Conservation (phyloP, 2,797 vertebrate species). For the Choloepus didactylus region DNA sequence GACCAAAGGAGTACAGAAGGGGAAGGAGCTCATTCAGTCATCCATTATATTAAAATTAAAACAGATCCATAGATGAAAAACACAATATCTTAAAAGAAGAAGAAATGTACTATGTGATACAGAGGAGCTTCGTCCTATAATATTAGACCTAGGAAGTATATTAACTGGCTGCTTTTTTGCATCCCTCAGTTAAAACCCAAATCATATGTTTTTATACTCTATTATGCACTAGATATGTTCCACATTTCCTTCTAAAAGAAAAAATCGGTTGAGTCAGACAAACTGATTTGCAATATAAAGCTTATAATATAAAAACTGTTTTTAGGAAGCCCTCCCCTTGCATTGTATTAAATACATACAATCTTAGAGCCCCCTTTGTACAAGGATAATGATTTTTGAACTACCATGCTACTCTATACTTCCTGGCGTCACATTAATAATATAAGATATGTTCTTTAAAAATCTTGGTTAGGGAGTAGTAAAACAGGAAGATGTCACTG, state of each 20-base stretch:
- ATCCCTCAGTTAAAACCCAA: neutral
- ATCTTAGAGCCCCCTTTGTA: neutral
- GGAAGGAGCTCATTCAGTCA: constrained; percentile 1
- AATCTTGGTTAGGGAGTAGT: neutral
- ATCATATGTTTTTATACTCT: neutral
- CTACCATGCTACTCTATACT: neutral
- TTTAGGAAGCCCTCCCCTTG: neutral
- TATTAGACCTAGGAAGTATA: neutral
- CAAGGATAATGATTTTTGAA: neutral
- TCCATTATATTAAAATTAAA: constrained; percentile 53
- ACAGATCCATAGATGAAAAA: neutral
- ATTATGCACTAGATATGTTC: neutral
- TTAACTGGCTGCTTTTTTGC: neutral
- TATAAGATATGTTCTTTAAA: neutral
- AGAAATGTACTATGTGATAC: neutral
- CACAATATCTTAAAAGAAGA: constrained; percentile 24
- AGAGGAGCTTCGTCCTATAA: neutral
- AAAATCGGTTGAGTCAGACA: neutral
- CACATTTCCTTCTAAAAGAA: constrained; percentile 44
- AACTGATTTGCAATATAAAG: neutral
- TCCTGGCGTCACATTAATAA: neutral
- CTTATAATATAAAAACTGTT: neutral
- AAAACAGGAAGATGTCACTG: neutral
- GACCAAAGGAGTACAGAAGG: neutral
- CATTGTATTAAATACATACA: neutral